These are phyloP conservation scores for Coregonus sp. DNA, from an alignment of 2,797 vertebrate genomes.

Conservation along the genomic window DNA sequence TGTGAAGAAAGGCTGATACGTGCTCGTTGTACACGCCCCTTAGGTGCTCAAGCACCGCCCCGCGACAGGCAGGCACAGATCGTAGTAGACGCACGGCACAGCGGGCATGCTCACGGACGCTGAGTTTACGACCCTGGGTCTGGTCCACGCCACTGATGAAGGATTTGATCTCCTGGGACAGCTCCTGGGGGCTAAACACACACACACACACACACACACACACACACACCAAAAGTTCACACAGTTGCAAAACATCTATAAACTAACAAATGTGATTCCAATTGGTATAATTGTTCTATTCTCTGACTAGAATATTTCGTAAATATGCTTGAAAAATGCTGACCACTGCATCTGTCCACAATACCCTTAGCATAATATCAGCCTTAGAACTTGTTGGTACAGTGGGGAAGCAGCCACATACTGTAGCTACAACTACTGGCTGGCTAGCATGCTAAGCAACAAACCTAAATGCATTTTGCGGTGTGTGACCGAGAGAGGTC, in stretches of 20 bases:
- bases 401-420: background rate
- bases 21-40: conserved; percentile 90
- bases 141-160: conserved; percentile 88
- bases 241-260: background rate
- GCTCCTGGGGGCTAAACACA: conserved; percentile 81
- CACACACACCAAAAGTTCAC: background rate
- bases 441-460: conserved; percentile 12
- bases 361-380: background rate
- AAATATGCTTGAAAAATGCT: background rate
- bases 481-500: conserved; percentile 71
- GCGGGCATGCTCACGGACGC: conserved; percentile 86
- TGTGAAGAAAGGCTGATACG: conserved; percentile 82
- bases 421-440: background rate
- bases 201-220: background rate
- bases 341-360: background rate
- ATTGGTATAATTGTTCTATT: background rate
- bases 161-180: conserved; percentile 91
- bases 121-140: conserved; percentile 85
- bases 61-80: conserved; percentile 85
- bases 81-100: conserved; percentile 88
- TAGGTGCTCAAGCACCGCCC: conserved; percentile 88
- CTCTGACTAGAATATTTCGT: background rate
- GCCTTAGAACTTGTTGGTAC: background rate
- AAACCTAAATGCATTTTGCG: conserved; percentile 73
- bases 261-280: background rate